Percentiles rank a stretch among this genome's conserved stretches.
phyloP scores from a whole-genome alignment of 2,888 invertebrate genomes.

The Antheraea assamensis region DNA sequence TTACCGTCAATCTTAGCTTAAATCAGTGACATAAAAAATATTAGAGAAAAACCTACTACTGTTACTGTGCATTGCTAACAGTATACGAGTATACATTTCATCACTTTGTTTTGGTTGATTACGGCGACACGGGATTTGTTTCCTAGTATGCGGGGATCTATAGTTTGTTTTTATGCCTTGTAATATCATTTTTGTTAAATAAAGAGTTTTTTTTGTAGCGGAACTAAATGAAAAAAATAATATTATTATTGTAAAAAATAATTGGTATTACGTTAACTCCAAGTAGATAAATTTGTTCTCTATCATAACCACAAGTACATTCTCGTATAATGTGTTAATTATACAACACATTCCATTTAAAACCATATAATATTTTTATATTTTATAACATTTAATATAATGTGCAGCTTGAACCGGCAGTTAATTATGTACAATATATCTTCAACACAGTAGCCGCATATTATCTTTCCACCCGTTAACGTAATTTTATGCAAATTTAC shows the following conservation, averaged over 20 bases:
- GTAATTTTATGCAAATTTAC: constrained; percentile 19
- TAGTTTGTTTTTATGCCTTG: too few relatives aligned
- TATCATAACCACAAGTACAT: not conserved
- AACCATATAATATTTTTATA: not conserved
- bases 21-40: not conserved
- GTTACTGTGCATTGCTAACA: too few relatives aligned
- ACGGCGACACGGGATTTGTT: too few relatives aligned
- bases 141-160: too few relatives aligned
- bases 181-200: too few relatives aligned
- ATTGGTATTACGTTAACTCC: not conserved
- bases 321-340: not conserved
- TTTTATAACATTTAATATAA: constrained; percentile 5
- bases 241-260: not conserved
- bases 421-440: constrained; percentile 6
- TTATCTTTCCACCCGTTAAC: constrained; percentile 18
- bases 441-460: constrained; percentile 6
- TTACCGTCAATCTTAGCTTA: not conserved
- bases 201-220: too few relatives aligned
- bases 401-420: not conserved
- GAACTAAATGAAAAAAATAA: not conserved
- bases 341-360: not conserved
- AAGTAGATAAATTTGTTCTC: not conserved
- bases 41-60: not conserved
- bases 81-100: too few relatives aligned
- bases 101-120: too few relatives aligned